Conservation (phyloP, 1,140 invertebrate genomes). For the Drepana arcuata region DNA sequence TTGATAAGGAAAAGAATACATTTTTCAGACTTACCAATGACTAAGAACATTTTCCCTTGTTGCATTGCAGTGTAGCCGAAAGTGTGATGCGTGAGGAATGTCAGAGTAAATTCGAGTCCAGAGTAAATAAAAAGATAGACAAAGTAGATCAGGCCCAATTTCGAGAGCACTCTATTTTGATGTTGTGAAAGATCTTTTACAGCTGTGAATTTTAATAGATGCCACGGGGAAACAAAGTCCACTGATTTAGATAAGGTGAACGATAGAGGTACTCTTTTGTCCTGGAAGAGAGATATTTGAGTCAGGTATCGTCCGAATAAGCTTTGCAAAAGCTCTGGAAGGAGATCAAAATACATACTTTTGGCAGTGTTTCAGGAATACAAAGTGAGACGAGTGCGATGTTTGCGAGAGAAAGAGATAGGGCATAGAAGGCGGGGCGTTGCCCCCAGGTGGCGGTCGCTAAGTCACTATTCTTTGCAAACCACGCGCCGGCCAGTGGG, state of each 20-base stretch:
- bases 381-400: conserved; percentile 83
- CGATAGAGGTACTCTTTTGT: conserved; percentile 77
- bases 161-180: conserved; percentile 78
- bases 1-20: no score
- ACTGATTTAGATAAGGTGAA: conserved; percentile 80
- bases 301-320: no score
- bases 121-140: conserved; percentile 97
- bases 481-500: conserved; percentile 93
- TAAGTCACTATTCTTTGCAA: conserved; percentile 77
- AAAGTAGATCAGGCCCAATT: conserved; percentile 91
- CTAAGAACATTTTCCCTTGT: conserved; percentile 98
- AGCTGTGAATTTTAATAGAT: conserved; percentile 75
- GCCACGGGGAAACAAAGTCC: conserved; percentile 76
- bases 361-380: conserved; percentile 90
- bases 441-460: conserved; percentile 79
- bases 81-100: conserved; percentile 95
- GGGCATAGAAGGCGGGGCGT: conserved; percentile 88
- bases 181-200: conserved; percentile 73
- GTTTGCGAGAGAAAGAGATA: conserved; percentile 84
- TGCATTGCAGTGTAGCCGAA: conserved; percentile 95
- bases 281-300: conserved; percentile 70
- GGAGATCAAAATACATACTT: no score
- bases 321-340: no score
- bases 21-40: conserved; percentile 87
- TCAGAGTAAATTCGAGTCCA: conserved; percentile 97